phyloP scores from a whole-genome alignment of 2,797 vertebrate species.

The Mus minutoides region DNA sequence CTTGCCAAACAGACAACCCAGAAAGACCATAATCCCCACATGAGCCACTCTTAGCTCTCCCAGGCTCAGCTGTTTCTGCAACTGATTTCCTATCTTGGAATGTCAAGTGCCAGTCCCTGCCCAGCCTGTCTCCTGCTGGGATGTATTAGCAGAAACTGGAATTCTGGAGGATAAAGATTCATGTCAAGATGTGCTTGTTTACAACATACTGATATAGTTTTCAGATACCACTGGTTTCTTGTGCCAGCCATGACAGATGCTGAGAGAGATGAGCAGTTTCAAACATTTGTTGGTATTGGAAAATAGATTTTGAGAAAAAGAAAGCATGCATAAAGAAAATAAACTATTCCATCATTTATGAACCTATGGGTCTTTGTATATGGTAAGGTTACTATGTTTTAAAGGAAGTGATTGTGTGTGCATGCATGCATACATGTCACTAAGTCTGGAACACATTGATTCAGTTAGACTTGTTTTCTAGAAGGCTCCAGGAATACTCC shows the following conservation, averaged over 20 bases:
- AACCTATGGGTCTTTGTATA: neutral
- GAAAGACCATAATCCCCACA: constrained; percentile 59
- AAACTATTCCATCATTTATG: neutral
- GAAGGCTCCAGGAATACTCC: neutral
- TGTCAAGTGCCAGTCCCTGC: constrained; percentile 66
- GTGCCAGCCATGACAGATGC: neutral
- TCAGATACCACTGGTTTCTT: neutral
- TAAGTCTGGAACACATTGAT: neutral
- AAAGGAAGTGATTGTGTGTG: neutral
- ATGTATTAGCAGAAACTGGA: neutral
- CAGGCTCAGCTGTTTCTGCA: constrained; percentile 38
- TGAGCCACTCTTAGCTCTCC: constrained; percentile 29
- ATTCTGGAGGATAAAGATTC: constrained; percentile 25
- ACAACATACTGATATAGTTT: neutral
- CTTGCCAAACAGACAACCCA: constrained; percentile 52
- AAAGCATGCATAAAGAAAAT: neutral
- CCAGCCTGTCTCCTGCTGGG: constrained; percentile 4
- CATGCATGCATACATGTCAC: too few species aligned
- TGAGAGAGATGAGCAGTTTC: neutral
- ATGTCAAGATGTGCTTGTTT: constrained; percentile 22
- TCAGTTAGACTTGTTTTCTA: neutral
- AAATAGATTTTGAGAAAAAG: neutral
- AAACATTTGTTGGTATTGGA: neutral
- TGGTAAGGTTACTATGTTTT: neutral
- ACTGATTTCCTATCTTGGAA: constrained; percentile 72